These are phyloP conservation scores for Drymodes brunneopygia DNA, from an alignment of 2,113 vertebrate species.

Conservation along the genomic window DNA sequence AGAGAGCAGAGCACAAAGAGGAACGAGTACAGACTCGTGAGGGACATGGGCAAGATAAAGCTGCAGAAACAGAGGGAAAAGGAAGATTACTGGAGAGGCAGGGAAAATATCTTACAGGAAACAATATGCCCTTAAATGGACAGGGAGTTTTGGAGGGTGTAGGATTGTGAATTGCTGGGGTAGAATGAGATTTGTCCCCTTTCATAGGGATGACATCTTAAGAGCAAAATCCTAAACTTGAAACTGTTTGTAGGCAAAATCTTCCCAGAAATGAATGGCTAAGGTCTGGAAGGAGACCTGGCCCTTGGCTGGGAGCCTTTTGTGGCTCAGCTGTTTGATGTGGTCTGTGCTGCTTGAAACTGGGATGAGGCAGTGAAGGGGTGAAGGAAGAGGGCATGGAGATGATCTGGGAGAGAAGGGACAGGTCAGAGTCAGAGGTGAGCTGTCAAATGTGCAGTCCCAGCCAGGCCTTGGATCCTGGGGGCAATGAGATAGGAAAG, in stretches of 20 bases:
- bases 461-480: not conserved
- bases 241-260: not conserved
- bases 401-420: not conserved
- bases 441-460: not conserved
- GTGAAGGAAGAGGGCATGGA: not conserved
- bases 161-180: not conserved
- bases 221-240: not conserved
- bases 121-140: not conserved
- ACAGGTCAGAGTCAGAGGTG: not conserved
- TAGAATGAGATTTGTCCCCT: not conserved
- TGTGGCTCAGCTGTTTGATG: not conserved
- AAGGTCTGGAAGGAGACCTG: not conserved
- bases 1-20: not conserved
- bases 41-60: not conserved
- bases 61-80: not conserved
- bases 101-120: not conserved
- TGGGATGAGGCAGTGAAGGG: not conserved
- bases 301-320: not conserved
- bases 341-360: not conserved
- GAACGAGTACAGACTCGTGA: rapidly evolving
- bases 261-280: not conserved
- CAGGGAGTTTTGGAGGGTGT: not conserved
- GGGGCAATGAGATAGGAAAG: not conserved
- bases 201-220: not conserved
- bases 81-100: not conserved